A percentile compares a stretch with the other conserved stretches of the same genome.
Conservation (phyloP, 2,888 invertebrate species). For the Tetheella fluctuosa region DNA sequence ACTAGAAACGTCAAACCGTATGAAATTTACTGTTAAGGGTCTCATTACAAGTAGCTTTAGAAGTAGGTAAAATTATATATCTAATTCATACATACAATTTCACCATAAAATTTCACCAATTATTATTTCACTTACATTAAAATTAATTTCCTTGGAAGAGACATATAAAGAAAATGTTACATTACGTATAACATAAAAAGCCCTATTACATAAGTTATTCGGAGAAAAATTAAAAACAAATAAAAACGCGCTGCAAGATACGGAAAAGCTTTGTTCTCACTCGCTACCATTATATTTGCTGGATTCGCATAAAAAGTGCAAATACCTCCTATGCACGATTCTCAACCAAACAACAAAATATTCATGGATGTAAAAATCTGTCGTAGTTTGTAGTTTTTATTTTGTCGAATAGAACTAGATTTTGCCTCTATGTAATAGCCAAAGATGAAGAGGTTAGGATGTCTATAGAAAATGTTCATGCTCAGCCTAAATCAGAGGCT, state of each 20-base stretch:
- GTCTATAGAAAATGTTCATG: neutral
- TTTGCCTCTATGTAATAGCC: neutral
- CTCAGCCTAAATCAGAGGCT: neutral
- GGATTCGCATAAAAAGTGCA: neutral
- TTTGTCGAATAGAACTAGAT: neutral
- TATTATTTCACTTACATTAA: too few species aligned
- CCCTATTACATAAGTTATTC: neutral
- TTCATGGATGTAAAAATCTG: neutral
- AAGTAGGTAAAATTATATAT: too few species aligned
- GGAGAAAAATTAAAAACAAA: neutral
- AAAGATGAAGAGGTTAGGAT: neutral
- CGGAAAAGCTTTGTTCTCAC: neutral
- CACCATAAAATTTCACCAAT: too few species aligned
- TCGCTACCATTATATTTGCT: neutral
- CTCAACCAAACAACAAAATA: neutral
- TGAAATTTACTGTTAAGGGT: neutral
- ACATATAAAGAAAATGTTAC: too few species aligned
- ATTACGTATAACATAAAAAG: too few species aligned
- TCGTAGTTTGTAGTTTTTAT: neutral
- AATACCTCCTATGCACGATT: slow-evolving; percentile 3
- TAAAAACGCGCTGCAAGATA: neutral
- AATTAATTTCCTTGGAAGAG: too few species aligned
- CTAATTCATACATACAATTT: too few species aligned
- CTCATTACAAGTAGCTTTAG: neutral
- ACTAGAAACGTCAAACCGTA: neutral